Percentiles rank a stretch among this genome's conserved stretches.
These are phyloP conservation scores for Aphidius colemani DNA, from an alignment of 2,888 invertebrate species.

Conservation along the genomic window DNA sequence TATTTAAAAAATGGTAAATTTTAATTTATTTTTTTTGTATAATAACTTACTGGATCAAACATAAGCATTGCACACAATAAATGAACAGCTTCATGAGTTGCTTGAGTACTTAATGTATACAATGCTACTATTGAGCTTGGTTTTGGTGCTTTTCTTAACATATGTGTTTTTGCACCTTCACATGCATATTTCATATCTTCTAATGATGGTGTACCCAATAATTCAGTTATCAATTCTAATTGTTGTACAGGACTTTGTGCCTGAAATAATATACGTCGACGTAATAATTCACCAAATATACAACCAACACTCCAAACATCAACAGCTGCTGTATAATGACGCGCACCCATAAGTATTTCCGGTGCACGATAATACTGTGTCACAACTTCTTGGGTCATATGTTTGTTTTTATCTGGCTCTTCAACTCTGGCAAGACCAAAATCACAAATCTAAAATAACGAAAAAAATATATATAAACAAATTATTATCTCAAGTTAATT, in stretches of 20 bases:
- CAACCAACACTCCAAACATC: conserved; percentile 99
- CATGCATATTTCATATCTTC: conserved; percentile 98
- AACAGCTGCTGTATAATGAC: conserved; percentile 94
- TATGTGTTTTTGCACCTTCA: conserved; percentile 91
- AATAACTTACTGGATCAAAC: conserved; percentile 87
- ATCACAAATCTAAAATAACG: conserved; percentile 84
- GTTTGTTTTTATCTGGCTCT: conserved; percentile 89
- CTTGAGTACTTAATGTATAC: conserved; percentile 90
- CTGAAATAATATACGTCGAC: conserved; percentile 95
- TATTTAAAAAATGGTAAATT: conserved; percentile 14
- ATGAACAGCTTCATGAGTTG: conserved; percentile 98
- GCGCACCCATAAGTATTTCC: conserved; percentile 98
- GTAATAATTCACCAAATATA: conserved; percentile 97
- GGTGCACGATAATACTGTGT: conserved; percentile 99
- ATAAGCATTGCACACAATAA: conserved; percentile 96
- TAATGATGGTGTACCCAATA: conserved; percentile 92
- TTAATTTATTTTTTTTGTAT: conserved; percentile 14
- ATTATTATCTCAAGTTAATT: too few species aligned
- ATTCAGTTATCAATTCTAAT: conserved; percentile 96
- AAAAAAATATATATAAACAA: background rate
- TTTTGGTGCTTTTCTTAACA: conserved; percentile 85
- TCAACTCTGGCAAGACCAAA: conserved; percentile 98
- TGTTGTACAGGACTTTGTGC: conserved; percentile 97
- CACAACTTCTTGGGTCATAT: conserved; percentile 99
- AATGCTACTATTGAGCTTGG: conserved; percentile 86